Evolutionary conservation across 2,113 vertebrate species (phyloP), one percentile per base, ranked within the genome.

Genomic region (Canis aureus): DNA sequence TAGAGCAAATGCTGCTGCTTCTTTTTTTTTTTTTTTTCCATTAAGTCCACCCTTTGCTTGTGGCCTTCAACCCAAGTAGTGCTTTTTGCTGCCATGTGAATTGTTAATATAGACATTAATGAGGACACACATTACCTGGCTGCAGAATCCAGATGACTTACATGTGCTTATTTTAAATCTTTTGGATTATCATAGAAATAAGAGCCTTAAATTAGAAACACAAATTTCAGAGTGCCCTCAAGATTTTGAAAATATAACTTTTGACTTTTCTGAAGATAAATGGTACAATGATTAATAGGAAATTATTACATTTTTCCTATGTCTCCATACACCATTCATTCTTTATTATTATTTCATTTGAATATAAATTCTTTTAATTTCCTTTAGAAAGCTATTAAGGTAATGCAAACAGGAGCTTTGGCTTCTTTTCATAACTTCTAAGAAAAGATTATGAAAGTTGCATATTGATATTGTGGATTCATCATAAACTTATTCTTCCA

Each of bases 301-400:
- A 83, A 78, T 87, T 69, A 38, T 49, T 74, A 29, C 3, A 32
- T 74, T 79, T 97, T 91, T 51, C 83, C 80, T 74, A 59, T 23
- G 19, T 90, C 16, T 88, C 13, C 16, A 12, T 73, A 32, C 10
- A 92, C n/a, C 32, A 59, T 38, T 79, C 7, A 43, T 51, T 85
- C 29, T 8, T 51, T 92, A 19, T 60, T 51, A 35, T 79, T 49
- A 55, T 64, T 87, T 83, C 13, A 73, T 85, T 85, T 97, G 29
- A 74, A 53, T 81, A 19, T 90, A 81, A 97, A 85, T 97, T 49
- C 1, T 15, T 80, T 66, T 73, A 82, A 94, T 59, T 87, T 53
- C 8, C n/a, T 94, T 55, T 16, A 53, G 49, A n/a, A 69, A 67
- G 9, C 13, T 84, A 3, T 84, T 89, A 84, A 66, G 20, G 8